Base-by-base conservation (phyloP, 1,140 invertebrate genomes). In the Metaphire vulgaris region DNA sequence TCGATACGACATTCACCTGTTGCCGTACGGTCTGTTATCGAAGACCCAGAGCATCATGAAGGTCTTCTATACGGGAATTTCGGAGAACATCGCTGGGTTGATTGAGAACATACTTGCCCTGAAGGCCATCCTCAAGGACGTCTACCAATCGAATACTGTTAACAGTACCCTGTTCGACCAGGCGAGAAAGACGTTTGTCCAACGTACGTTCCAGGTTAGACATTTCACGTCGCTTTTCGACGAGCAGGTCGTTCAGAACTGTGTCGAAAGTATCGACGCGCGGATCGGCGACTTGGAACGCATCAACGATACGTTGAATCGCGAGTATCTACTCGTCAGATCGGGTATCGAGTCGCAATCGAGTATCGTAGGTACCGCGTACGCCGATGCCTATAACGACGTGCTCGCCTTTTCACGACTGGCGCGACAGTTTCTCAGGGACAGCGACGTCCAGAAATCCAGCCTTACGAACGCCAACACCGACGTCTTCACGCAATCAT, bases 1-100 rank as follows among this genome's bases (percentile, higher is more conserved):
- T 34, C 34, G 76, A 28, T 77, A 77, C 32, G 76, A 77, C 69
- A 56, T 72, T 1, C 33, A 73, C 6, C 66, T 77, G 21, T 28
- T 77, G 16, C 76, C 76, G 1, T 77, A 68, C 33, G 65, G 56
- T 2, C 26, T 74, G 26, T 28, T 77, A 32, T 56, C 64, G n/a
- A 73, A 72, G 41, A 34, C 32, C 76, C 29, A 65, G 29, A 31
- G 29, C 21, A 12, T 15, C 65, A 56, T 33, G 64, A 68, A 68
- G 34, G 34, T 34, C 14, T 77, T 33, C 66, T 74, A 74, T 33
- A 74, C 76, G 21, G 72, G 72, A 21, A 74, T 77, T 2, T 69
- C 72, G 15, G 72, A 77, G 32, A 67, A 77, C 71, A 33, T 74
- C 1, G 76, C 76, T 15, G 29, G 72, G n/a, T 33, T 69, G 29